These are phyloP conservation scores for Drosophila antonietae DNA, from an alignment of 2,888 invertebrate species.

Conservation along the genomic window DNA sequence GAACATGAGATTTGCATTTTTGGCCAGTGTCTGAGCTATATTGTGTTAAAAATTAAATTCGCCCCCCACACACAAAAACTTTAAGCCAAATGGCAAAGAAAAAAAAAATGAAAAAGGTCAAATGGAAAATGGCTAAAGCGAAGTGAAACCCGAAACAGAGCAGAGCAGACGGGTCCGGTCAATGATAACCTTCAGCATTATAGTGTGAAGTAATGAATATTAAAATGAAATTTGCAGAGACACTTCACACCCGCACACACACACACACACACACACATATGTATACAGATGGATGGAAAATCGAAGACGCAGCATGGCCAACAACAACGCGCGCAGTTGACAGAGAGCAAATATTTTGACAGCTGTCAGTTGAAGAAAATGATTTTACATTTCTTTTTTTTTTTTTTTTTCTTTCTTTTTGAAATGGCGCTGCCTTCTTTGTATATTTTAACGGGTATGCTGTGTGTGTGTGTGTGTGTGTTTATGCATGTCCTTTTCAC, in stretches of 20 bases:
- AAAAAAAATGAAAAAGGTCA: slow-evolving; percentile 44
- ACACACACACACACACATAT: slow-evolving; percentile 12
- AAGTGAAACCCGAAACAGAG: slow-evolving; percentile 19
- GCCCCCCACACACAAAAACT: background rate
- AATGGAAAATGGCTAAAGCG: slow-evolving; percentile 27
- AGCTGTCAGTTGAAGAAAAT: slow-evolving; percentile 87
- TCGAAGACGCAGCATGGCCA: slow-evolving; percentile 35
- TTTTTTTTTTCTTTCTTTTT: slow-evolving; percentile 30
- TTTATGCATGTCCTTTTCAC: slow-evolving; percentile 38
- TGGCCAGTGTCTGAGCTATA: slow-evolving; percentile 23
- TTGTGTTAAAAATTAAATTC: slow-evolving; percentile 34
- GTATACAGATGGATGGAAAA: slow-evolving; percentile 16
- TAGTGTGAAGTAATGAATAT: slow-evolving; percentile 76
- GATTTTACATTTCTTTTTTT: slow-evolving; percentile 68
- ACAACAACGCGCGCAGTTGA: slow-evolving; percentile 53
- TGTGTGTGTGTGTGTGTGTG: slow-evolving; percentile 11
- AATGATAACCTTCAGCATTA: slow-evolving; percentile 56
- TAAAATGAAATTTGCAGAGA: slow-evolving; percentile 67
- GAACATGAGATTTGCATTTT: slow-evolving; percentile 51
- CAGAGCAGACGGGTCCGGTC: slow-evolving; percentile 35
- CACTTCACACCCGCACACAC: slow-evolving; percentile 31
- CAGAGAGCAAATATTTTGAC: slow-evolving; percentile 83
- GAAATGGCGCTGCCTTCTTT: slow-evolving; percentile 29
- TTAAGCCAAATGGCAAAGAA: background rate
- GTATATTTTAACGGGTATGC: slow-evolving; percentile 39